These are phyloP conservation scores for Alfaro cultratus DNA, from an alignment of 2,797 vertebrate genomes.

Conservation along the genomic window DNA sequence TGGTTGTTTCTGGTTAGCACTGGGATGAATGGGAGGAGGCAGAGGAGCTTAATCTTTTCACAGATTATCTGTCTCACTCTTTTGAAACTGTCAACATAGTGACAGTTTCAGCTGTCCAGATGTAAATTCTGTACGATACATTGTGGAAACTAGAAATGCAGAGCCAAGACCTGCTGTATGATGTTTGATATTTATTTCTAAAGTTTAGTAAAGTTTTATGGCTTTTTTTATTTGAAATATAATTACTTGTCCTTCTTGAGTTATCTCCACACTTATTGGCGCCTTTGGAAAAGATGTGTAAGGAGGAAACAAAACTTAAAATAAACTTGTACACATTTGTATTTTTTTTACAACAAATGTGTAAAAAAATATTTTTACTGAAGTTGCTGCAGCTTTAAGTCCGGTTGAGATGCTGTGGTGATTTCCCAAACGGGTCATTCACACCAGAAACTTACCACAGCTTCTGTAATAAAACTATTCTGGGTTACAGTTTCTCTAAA, in stretches of 20 bases:
- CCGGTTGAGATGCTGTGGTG: not conserved
- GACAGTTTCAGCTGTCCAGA: constrained; percentile 49
- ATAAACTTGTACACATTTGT: too few species aligned
- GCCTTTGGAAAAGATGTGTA: not conserved
- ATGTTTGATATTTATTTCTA: constrained; percentile 79
- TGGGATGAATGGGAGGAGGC: too few species aligned
- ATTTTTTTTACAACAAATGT: too few species aligned
- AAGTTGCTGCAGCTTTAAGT: too few species aligned
- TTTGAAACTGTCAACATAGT: too few species aligned
- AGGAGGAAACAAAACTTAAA: not conserved
- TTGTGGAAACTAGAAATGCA: constrained; percentile 79
- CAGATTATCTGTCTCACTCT: too few species aligned
- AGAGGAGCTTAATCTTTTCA: too few species aligned
- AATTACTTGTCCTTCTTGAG: constrained; percentile 70
- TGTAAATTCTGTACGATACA: constrained; percentile 90
- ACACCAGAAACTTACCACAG: not conserved
- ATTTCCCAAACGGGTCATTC: not conserved
- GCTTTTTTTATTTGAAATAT: constrained; percentile 80
- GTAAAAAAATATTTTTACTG: too few species aligned
- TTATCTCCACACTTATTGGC: not conserved
- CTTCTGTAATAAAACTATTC: not conserved
- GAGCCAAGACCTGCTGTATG: constrained; percentile 84
- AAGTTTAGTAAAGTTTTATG: constrained; percentile 67
- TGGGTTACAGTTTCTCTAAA: not conserved
- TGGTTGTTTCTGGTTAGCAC: too few species aligned